Conservation (phyloP, 2,888 invertebrate species). For the Thumatha senex region DNA sequence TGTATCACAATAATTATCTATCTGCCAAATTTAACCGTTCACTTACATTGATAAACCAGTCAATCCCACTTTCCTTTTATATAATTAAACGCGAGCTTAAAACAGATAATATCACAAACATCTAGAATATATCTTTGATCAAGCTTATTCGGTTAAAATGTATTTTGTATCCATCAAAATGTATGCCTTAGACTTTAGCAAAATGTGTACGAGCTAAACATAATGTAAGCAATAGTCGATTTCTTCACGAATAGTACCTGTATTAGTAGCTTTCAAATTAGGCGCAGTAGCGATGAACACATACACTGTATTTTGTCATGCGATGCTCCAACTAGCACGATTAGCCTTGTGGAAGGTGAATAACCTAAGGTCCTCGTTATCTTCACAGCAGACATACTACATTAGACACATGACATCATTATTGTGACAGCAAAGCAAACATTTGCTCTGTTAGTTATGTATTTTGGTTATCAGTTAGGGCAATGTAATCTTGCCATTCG, state of each 20-base stretch:
- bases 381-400: conserved; percentile 66
- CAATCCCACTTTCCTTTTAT: too few relatives aligned
- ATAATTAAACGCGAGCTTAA: too few relatives aligned
- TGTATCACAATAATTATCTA: too few relatives aligned
- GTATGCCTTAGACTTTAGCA: too few relatives aligned
- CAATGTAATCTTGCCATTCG: conserved; percentile 32
- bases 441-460: conserved; percentile 43
- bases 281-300: conserved; percentile 47
- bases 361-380: conserved; percentile 65
- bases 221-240: conserved; percentile 31
- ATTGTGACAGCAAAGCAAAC: conserved; percentile 59
- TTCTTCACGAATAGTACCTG: conserved; percentile 44
- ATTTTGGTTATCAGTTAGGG: conserved; percentile 47
- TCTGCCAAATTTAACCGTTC: too few relatives aligned
- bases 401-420: conserved; percentile 76
- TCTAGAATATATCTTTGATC: too few relatives aligned
- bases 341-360: conserved; percentile 60
- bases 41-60: too few relatives aligned
- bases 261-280: conserved; percentile 66
- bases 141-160: too few relatives aligned
- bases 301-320: conserved; percentile 64
- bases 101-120: too few relatives aligned
- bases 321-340: conserved; percentile 58
- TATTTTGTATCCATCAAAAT: not conserved
- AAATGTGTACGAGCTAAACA: too few relatives aligned